A percentile compares a stretch with the other conserved stretches of the same genome.
These are phyloP conservation scores for Lampropteryx suffumata DNA, from an alignment of 2,888 invertebrate genomes.

Conservation along the genomic window DNA sequence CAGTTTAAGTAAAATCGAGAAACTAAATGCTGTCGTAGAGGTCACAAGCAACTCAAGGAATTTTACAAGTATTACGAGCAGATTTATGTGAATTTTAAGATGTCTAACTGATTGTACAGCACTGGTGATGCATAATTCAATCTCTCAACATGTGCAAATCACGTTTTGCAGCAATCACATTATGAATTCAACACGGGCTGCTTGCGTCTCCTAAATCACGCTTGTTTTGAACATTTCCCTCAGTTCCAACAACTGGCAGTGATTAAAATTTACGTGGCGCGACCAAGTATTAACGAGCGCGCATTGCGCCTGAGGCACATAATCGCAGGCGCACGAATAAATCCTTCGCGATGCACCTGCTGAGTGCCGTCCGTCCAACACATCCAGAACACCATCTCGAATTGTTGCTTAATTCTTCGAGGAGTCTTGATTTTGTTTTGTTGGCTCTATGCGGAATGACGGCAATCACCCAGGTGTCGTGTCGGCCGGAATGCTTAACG, in stretches of 20 bases:
- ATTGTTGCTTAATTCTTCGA: slow-evolving; percentile 26
- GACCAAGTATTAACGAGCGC: slow-evolving; percentile 80
- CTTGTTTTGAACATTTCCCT: slow-evolving; percentile 75
- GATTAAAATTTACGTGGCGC: slow-evolving; percentile 81
- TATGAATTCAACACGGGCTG: slow-evolving; percentile 58
- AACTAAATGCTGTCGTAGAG: slow-evolving; percentile 11
- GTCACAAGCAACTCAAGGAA: neutral
- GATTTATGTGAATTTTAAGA: slow-evolving; percentile 3
- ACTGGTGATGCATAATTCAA: slow-evolving; percentile 28
- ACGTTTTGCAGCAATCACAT: slow-evolving; percentile 27
- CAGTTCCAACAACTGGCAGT: slow-evolving; percentile 77
- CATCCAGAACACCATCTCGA: slow-evolving; percentile 37
- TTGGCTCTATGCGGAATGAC: slow-evolving; percentile 36
- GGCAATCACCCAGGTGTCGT: slow-evolving; percentile 75
- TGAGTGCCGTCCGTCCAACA: slow-evolving; percentile 39
- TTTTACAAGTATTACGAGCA: too few relatives aligned
- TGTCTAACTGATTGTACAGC: slow-evolving; percentile 1
- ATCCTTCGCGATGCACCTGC: slow-evolving; percentile 80
- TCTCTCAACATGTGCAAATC: slow-evolving; percentile 31
- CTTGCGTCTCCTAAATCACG: slow-evolving; percentile 74
- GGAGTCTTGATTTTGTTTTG: slow-evolving; percentile 16
- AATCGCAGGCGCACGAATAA: slow-evolving; percentile 72
- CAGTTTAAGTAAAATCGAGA: slow-evolving; percentile 2
- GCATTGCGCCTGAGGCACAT: slow-evolving; percentile 67
- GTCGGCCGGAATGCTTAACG: slow-evolving; percentile 74